Base-by-base conservation (phyloP, 2,797 vertebrate genomes). In the Pteropus rufus region DNA sequence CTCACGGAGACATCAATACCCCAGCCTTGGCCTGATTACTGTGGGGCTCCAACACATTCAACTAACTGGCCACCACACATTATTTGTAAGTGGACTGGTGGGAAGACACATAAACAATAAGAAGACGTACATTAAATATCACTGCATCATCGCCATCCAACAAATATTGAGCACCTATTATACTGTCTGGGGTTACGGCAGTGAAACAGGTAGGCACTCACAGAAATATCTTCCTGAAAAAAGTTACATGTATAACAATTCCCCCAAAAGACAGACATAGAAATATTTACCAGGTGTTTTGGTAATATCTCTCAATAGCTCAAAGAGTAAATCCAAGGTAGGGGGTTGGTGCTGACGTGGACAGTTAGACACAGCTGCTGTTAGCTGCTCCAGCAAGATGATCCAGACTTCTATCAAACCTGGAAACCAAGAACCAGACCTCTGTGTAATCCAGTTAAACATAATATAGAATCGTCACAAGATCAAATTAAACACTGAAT, bases 401-500 rank as follows among this genome's bases (percentile, higher is more conserved):
- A 99, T 99, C 99, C 99, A 99, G 93, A 99, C 99, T 96, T 99
- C 99, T 97, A 99, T 99, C 97, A 99, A 98, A 95, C 99, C 99
- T 99, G 98, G 58, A 97, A 58, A 29, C 11, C 92, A 58, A 49
- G 60, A 97, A 89, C 96, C 12, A 87, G 91, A 96, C 12, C 9
- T 16, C n/a, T 18, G 8, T 76, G 77, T 62, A 80, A 58, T 36
- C 44, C 31, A 70, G 24, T 18, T 5, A 12, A n/a, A 65, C 16
- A 60, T 10, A 24, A 12, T 0, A 29, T 56, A 89, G 54, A 67
- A 67, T 39, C 36, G 4, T 10, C 15, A 24, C 12, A 41, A 82
- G 39, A 62, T 16, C 26, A 7, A 10, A 19, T 0, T 49, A 49
- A 49, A 49, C 15, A 16, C 49, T 16, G 49, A 9, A 14, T 9